Base-by-base conservation (phyloP, 2,888 invertebrate genomes). In the Agrotis exclamationis region DNA sequence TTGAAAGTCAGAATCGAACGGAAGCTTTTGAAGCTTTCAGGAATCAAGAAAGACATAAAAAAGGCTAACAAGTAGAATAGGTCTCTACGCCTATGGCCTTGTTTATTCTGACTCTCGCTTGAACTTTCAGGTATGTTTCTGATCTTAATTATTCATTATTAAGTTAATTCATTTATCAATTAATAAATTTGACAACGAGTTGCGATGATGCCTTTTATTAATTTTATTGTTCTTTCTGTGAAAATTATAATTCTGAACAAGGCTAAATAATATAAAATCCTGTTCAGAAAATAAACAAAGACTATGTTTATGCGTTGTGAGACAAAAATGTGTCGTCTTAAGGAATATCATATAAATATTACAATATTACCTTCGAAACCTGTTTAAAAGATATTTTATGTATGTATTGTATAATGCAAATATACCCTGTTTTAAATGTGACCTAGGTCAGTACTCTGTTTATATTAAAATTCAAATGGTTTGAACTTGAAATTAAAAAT, bases 391-490 rank as follows among this genome's bases (percentile, higher is more conserved):
- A 50, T 58, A 58, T 53, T 48, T 11, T n/a, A 47, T 4, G 56
- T 33, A 47, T 39, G 2, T 9, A 44, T 73, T 60, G 44, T 14
- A 39, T 72, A 72, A 76, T 47, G 18, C 28, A 11, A 13, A 18
- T 1, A 20, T 14, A 13, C 9, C 24, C 13, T 63, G 54, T 54
- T 16, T 54, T 58, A 28, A 67, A 77, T 50, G 39, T 63, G 18
- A 33, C 33, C 9, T 63, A 63, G 75, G 63, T 79, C 79, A 73
- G 79, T 68, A 75, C n/a, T 11, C 3, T 20, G 3, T 48, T 20
- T 28, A 50, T 13, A 44, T 67, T 24, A 4, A n/a, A 28, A 20
- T 18, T 7, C 18, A 20, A 28, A 14, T 20, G 1, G 9, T 14
- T 63, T 1, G 20, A 28, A 13, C 3, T 50, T 44, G 16, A 18